Conservation (phyloP, 2,888 invertebrate genomes). For the Oscheius sp. region DNA sequence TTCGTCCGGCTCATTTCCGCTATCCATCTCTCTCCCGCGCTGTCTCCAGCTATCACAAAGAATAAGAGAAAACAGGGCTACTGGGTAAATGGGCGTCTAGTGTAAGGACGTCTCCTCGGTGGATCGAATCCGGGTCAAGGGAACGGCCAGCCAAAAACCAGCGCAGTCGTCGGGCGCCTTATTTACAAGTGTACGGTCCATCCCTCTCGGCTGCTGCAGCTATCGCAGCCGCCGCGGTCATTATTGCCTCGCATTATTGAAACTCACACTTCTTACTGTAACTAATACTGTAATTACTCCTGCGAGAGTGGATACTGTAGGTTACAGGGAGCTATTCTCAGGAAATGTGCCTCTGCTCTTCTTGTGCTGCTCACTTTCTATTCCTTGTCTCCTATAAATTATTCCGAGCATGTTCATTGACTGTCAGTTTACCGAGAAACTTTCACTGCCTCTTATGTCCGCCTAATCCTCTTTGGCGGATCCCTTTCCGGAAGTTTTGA, state of each 20-base stretch:
- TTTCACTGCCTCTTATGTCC: too few relatives aligned
- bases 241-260: neutral
- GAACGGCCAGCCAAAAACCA: constrained; percentile 35
- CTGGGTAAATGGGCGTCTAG: constrained; percentile 33
- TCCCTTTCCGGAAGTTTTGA: too few relatives aligned
- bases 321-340: too few relatives aligned
- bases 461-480: neutral
- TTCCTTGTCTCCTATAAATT: neutral
- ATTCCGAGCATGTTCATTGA: neutral
- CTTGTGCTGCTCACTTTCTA: neutral
- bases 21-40: too few relatives aligned
- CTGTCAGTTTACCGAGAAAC: too few relatives aligned
- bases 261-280: neutral
- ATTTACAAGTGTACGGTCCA: constrained; percentile 35
- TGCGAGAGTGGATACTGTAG: too few relatives aligned
- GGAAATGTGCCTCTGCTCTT: neutral
- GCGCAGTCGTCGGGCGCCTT: constrained; percentile 17
- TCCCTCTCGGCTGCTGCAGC: neutral
- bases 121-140: constrained; percentile 30
- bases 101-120: constrained; percentile 33
- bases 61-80: constrained; percentile 32
- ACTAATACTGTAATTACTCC: neutral
- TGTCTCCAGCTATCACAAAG: too few relatives aligned
- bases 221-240: neutral
- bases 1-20: too few relatives aligned